A percentile compares a stretch with the other conserved stretches of the same genome.
These are phyloP conservation scores for Meloe dianella DNA, from an alignment of 2,888 invertebrate genomes.

Conservation along the genomic window DNA sequence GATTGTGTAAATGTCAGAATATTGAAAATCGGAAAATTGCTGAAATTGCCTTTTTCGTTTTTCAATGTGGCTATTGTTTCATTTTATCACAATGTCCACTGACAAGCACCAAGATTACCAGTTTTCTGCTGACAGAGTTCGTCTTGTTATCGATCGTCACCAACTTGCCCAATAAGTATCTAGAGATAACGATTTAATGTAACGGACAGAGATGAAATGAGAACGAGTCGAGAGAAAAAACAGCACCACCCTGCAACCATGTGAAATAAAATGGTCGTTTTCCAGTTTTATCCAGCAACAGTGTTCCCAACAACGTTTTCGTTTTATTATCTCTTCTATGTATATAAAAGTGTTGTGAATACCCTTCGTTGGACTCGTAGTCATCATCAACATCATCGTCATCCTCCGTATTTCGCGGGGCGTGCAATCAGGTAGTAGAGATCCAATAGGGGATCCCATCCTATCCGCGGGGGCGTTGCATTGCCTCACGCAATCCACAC, in stretches of 20 bases:
- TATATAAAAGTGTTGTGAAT: neutral
- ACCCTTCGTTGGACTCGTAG: conserved; percentile 24
- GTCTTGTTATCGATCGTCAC: conserved; percentile 6
- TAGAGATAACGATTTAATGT: neutral
- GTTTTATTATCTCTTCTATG: neutral
- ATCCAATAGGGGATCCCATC: conserved; percentile 45
- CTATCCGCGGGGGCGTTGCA: conserved; percentile 43
- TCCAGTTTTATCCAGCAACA: neutral
- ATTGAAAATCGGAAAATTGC: too few relatives aligned
- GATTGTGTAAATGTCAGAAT: too few relatives aligned
- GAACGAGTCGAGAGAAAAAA: conserved; percentile 21
- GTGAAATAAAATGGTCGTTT: conserved; percentile 7
- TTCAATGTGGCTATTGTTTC: neutral
- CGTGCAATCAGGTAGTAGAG: conserved; percentile 42
- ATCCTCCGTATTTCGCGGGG: conserved; percentile 36
- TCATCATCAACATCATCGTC: conserved; percentile 18
- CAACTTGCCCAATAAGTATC: neutral
- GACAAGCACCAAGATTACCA: neutral
- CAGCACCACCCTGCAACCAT: neutral
- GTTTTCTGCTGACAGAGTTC: conserved; percentile 5
- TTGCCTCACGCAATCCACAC: conserved; percentile 40
- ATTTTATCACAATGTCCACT: neutral
- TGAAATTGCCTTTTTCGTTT: too few relatives aligned
- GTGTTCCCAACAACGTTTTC: neutral
- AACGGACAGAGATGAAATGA: neutral